Conservation (phyloP, 2,888 invertebrate genomes). For the Coenonympha arcania region DNA sequence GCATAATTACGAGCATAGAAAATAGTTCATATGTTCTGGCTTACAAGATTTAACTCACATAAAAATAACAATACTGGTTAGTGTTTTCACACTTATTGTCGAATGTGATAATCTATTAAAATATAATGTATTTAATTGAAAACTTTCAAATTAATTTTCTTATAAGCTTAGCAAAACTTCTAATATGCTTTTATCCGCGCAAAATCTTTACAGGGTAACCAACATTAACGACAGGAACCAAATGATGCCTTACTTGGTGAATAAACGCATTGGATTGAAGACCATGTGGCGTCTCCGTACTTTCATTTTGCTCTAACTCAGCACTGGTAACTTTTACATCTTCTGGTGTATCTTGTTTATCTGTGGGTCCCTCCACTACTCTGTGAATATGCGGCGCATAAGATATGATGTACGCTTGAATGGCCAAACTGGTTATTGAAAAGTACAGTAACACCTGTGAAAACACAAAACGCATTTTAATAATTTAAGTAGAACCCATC, state of each 20-base stretch:
- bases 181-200: neutral
- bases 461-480: no score
- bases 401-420: neutral
- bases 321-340: neutral
- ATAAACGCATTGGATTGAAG: neutral
- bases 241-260: neutral
- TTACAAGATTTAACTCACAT: no score
- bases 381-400: neutral
- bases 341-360: neutral
- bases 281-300: neutral
- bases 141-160: no score
- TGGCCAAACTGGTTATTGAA: neutral
- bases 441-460: conserved; percentile 1
- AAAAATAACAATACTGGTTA: no score
- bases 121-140: no score
- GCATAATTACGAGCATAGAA: no score
- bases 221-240: neutral
- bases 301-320: neutral
- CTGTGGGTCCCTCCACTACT: neutral
- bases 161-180: no score
- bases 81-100: no score
- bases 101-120: no score
- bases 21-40: no score
- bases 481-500: no score
- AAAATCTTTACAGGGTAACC: neutral